These are phyloP conservation scores for Pholis gunnellus DNA, from an alignment of 2,113 vertebrate genomes.

Conservation along the genomic window DNA sequence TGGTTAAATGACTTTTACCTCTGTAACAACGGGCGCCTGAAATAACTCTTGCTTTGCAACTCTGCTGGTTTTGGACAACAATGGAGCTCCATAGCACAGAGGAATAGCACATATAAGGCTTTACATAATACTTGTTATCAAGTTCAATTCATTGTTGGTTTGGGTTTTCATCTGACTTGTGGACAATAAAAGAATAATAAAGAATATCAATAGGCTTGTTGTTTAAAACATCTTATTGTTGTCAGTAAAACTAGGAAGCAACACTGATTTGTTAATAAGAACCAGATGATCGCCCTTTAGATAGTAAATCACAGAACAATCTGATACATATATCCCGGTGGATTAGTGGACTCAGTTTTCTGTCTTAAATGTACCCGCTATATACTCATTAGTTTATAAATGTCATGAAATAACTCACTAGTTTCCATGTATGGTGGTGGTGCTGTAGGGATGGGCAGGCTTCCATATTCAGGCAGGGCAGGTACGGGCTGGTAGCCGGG, in stretches of 20 bases:
- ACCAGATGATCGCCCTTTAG: background rate
- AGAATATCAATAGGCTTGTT: background rate
- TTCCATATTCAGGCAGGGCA: constrained; percentile 72
- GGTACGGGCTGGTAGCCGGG: constrained; percentile 86
- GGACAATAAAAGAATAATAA: background rate
- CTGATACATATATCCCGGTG: background rate
- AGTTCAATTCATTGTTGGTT: background rate
- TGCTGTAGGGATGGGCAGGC: constrained; percentile 66
- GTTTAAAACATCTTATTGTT: background rate
- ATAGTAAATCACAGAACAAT: background rate
- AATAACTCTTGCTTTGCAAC: background rate
- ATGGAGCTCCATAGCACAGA: background rate
- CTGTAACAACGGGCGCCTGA: background rate
- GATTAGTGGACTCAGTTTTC: no score
- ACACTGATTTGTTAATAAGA: background rate
- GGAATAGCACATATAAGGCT: background rate
- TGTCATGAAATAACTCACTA: constrained; percentile 50
- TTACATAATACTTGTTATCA: background rate
- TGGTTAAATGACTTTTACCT: background rate
- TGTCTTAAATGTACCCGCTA: no score
- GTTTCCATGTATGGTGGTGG: constrained; percentile 85
- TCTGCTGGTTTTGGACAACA: background rate
- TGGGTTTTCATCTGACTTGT: background rate
- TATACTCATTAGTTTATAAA: background rate
- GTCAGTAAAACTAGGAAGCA: background rate